Evolutionary conservation across 1,140 invertebrate genomes (phyloP).

Genomic region (Macrosteles quadrilineatus): DNA sequence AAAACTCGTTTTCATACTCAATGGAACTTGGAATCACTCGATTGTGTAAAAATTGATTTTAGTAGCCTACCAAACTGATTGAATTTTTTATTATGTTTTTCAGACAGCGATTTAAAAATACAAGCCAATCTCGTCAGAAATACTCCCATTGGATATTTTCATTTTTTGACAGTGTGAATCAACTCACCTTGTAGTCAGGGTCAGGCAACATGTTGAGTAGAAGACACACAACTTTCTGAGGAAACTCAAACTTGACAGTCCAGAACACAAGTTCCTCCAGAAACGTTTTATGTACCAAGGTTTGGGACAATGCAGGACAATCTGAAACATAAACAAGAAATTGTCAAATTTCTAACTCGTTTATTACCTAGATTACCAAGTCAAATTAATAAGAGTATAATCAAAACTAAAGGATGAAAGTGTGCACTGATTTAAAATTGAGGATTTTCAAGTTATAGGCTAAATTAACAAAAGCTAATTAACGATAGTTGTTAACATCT

Average conservation of each 20-base stretch:
- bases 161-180: too few species aligned
- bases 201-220: conserved; percentile 96
- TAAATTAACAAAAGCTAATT: too few species aligned
- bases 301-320: conserved; percentile 76
- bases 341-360: conserved; percentile 30
- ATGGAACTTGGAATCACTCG: too few species aligned
- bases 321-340: conserved; percentile 57
- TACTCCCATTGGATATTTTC: too few species aligned
- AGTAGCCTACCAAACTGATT: too few species aligned
- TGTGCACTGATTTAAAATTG: not conserved
- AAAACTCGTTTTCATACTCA: too few species aligned
- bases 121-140: too few species aligned
- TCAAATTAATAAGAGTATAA: not conserved
- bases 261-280: conserved; percentile 97
- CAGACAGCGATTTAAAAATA: too few species aligned
- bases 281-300: conserved; percentile 81
- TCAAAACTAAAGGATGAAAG: not conserved
- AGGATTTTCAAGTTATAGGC: not conserved
- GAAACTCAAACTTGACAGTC: conserved; percentile 97
- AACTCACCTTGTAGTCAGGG: conserved; percentile 84
- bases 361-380: conserved; percentile 21
- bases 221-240: conserved; percentile 93
- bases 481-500: too few species aligned
- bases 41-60: too few species aligned
- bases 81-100: too few species aligned